Evolutionary conservation across 2,888 invertebrate genomes (phyloP), one percentile per base, ranked within the genome.

Genomic region (Ophion costatus): DNA sequence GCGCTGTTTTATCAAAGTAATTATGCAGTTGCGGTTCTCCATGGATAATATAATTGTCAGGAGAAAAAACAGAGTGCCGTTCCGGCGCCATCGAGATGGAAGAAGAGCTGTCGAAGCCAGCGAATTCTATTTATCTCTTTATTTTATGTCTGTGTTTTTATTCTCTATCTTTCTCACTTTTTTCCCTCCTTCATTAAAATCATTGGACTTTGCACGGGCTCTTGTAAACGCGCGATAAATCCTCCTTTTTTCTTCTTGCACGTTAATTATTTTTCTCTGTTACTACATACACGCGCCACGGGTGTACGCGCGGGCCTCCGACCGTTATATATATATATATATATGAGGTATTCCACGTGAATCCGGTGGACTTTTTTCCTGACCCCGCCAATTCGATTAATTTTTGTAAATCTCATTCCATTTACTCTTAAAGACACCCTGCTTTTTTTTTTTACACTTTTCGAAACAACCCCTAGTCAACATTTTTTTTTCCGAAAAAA

Each of bases 191-290:
- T n/a, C 29, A 71, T 71, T 57, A 17, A 71, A 74, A 63, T 45
- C 7, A 24, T 74, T 7, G 22, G 20, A 73, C 14, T 69, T 22
- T 11, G 3, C 42, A 22, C n/a, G 45, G 10, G 51, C 51, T 29
- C 24, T 57, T 59, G 59, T 73, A 57, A 20, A 22, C 38, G 38
- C 64, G n/a, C 56, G 10, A 33, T 56, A n/a, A 33, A 1, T 64
- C 29, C 14, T 17, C 24, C 5, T 14, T 51, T 38, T 24, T 69
- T 17, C 61, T 29, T 20, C 63, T 63, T 33, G 10, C 63, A 64
- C 79, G 67, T 64, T 75, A 45, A 70, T 80, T 56, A 81, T 69
- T 77, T 77, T 61, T 77, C 22, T 42, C 45, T 45, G 24, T 42
- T 42, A 20, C 7, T 45, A 24, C 45, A 45, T 59, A 33, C 33